Conservation (phyloP, 2,888 invertebrate genomes). For the Synanthedon vespiformis region DNA sequence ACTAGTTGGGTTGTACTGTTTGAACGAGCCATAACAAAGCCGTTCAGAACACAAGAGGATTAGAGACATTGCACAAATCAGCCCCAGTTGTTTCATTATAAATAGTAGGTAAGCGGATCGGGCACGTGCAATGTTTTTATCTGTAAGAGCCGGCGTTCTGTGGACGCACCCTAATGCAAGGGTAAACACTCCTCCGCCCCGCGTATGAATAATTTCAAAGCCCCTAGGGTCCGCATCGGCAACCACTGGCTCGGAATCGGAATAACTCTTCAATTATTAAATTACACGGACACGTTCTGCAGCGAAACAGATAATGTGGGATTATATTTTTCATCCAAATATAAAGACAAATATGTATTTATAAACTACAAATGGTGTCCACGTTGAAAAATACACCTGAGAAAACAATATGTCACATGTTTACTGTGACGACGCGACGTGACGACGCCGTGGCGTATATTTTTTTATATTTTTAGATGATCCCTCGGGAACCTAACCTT, state of each 20-base stretch:
- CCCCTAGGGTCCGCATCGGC: conserved; percentile 21
- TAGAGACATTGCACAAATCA: conserved; percentile 19
- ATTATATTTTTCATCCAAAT: too few relatives aligned
- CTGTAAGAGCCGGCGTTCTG: conserved; percentile 30
- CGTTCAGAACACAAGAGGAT: conserved; percentile 32
- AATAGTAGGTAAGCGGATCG: conserved; percentile 54
- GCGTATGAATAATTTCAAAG: conserved; percentile 60
- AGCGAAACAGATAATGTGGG: too few relatives aligned
- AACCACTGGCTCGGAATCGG: conserved; percentile 36
- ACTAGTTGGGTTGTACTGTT: too few relatives aligned
- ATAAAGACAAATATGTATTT: too few relatives aligned
- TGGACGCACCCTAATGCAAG: conserved; percentile 38
- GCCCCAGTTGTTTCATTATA: conserved; percentile 42
- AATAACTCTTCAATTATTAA: conserved; percentile 63
- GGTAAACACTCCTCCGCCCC: conserved; percentile 46
- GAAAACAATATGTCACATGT: too few relatives aligned
- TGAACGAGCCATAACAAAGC: conserved; percentile 4
- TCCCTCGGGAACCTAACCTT: too few relatives aligned
- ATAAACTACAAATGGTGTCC: too few relatives aligned
- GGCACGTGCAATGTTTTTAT: conserved; percentile 64
- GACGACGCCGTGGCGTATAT: too few relatives aligned
- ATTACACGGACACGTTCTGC: conserved; percentile 39
- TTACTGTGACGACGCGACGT: too few relatives aligned
- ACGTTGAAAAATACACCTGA: too few relatives aligned
- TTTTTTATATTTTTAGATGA: too few relatives aligned